phyloP scores from a whole-genome alignment of 2,888 invertebrate genomes.

The Torymus tubicola region DNA sequence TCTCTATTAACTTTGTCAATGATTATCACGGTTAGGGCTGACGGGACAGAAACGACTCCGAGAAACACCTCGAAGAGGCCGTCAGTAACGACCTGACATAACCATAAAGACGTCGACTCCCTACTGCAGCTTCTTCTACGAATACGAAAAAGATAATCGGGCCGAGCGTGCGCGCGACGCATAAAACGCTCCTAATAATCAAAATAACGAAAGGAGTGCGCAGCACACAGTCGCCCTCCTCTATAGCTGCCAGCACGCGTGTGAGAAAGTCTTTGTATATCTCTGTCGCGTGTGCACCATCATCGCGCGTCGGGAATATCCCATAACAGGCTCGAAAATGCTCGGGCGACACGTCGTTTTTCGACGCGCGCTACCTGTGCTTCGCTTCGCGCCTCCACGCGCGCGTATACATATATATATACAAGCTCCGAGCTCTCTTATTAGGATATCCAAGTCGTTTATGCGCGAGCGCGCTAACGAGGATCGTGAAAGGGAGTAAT shows the following conservation, averaged over 20 bases:
- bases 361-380: constrained; percentile 32
- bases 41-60: constrained; percentile 43
- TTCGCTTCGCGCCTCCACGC: constrained; percentile 32
- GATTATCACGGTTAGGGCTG: constrained; percentile 31
- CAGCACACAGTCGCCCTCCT: too few species aligned
- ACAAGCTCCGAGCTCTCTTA: constrained; percentile 55
- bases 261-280: constrained; percentile 22
- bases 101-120: constrained; percentile 46
- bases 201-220: constrained; percentile 23
- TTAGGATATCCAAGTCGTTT: constrained; percentile 64
- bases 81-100: constrained; percentile 44
- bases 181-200: constrained; percentile 51
- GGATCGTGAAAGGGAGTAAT: constrained; percentile 73
- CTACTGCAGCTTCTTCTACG: constrained; percentile 32
- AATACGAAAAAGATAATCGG: constrained; percentile 45
- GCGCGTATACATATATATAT: too few species aligned
- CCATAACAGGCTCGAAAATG: constrained; percentile 14
- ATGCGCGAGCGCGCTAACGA: constrained; percentile 68
- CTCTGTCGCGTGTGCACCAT: too few species aligned
- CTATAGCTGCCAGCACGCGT: not conserved
- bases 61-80: constrained; percentile 41
- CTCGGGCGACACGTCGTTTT: constrained; percentile 38
- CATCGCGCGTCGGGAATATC: not conserved
- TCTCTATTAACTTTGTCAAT: constrained; percentile 53
- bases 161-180: not conserved